Conservation (phyloP, 2,113 vertebrate genomes). For the Microtus oregoni region DNA sequence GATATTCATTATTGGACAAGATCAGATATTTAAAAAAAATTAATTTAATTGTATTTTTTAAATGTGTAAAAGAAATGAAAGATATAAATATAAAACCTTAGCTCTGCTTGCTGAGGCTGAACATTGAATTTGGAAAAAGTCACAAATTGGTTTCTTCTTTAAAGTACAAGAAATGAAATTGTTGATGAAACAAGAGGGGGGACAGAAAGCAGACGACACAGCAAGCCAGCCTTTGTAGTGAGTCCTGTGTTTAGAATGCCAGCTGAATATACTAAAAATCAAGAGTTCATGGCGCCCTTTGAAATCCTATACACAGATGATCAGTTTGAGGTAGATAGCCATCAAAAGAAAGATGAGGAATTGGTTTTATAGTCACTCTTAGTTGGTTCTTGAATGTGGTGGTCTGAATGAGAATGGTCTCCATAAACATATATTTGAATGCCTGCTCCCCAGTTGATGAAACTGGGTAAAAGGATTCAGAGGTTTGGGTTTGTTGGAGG, state of each 20-base stretch:
- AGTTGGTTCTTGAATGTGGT: neutral
- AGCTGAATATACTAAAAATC: neutral
- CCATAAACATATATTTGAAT: neutral
- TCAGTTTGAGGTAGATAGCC: slow-evolving; percentile 17
- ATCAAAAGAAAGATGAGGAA: slow-evolving; percentile 18
- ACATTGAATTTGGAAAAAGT: neutral
- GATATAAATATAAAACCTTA: neutral
- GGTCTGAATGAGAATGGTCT: neutral
- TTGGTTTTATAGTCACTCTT: neutral
- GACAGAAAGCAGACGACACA: neutral
- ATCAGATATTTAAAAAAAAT: neutral
- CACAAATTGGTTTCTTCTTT: slow-evolving; percentile 20
- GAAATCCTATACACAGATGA: neutral
- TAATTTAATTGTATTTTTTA: slow-evolving; percentile 1
- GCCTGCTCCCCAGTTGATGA: neutral
- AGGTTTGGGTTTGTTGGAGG: neutral
- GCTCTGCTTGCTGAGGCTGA: neutral
- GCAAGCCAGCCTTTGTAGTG: neutral
- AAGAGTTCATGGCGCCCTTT: slow-evolving; percentile 40
- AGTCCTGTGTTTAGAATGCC: neutral
- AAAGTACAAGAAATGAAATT: neutral
- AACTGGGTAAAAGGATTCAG: neutral
- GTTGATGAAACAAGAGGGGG: neutral
- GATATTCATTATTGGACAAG: neutral
- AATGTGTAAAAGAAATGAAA: neutral